phyloP scores from a whole-genome alignment of 2,113 vertebrate genomes.

The Rutilus rutilus region DNA sequence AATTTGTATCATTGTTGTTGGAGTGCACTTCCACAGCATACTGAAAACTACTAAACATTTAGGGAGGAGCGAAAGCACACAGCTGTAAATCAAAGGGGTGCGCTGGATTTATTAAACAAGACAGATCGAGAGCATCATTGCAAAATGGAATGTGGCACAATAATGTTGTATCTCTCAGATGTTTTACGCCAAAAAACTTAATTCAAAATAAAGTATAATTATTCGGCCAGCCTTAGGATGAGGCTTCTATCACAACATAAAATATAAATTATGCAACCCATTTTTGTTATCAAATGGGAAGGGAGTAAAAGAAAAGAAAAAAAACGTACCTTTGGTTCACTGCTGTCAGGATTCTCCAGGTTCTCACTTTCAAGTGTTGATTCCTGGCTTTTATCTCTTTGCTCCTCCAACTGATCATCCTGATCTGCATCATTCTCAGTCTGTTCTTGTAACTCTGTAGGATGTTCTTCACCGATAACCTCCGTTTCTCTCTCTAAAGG shows the following conservation, averaged over 20 bases:
- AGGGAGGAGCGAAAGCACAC: not conserved
- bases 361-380: slow-evolving; percentile 39
- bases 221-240: not conserved
- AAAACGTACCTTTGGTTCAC: slow-evolving; percentile 64
- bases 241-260: slow-evolving; percentile 15
- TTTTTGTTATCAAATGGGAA: slow-evolving; percentile 8
- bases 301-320: slow-evolving; percentile 1
- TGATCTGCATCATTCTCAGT: slow-evolving; percentile 6
- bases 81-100: not conserved
- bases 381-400: slow-evolving; percentile 42
- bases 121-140: not conserved
- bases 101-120: not conserved
- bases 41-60: not conserved
- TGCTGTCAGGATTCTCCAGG: slow-evolving; percentile 49
- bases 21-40: not conserved
- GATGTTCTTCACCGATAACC: not conserved
- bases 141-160: not conserved
- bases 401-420: slow-evolving; percentile 30
- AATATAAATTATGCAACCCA: not conserved
- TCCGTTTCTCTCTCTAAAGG: slow-evolving; percentile 26
- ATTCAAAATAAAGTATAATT: not conserved
- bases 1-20: not conserved
- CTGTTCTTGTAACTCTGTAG: slow-evolving; percentile 5
- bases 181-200: not conserved
- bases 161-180: not conserved